A percentile compares a stretch with the other conserved stretches of the same genome.
Evolutionary conservation across 2,797 vertebrate species (phyloP).

Genomic region (Micromesistius poutassou): DNA sequence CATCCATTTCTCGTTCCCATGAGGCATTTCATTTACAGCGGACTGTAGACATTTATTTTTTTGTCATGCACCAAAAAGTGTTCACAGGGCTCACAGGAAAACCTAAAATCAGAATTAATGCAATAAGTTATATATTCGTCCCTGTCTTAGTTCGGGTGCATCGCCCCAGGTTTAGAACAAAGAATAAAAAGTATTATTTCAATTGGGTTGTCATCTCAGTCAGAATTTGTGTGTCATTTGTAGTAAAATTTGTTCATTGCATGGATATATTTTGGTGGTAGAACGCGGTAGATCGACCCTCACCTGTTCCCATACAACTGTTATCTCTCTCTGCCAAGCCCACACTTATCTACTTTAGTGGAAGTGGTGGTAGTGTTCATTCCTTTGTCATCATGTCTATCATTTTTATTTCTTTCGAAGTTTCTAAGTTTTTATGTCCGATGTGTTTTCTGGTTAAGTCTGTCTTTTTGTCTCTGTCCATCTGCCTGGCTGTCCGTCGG

Average conservation of each 20-base stretch:
- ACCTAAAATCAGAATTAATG: too few species aligned
- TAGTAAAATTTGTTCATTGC: background rate
- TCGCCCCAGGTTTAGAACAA: background rate
- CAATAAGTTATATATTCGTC: background rate
- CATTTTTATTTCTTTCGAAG: background rate
- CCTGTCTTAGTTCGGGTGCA: background rate
- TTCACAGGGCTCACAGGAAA: background rate
- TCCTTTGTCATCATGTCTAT: background rate
- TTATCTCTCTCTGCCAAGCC: background rate
- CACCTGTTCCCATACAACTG: background rate
- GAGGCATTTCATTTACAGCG: background rate
- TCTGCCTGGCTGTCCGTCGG: background rate
- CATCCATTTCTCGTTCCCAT: background rate
- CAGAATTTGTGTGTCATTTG: background rate
- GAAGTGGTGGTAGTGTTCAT: background rate
- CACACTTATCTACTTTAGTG: background rate
- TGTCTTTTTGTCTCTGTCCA: conserved; percentile 12
- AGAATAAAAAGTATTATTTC: background rate
- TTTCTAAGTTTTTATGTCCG: background rate
- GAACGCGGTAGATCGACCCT: background rate
- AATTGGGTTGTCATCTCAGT: conserved; percentile 1
- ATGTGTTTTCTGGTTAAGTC: background rate
- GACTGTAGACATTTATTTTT: background rate
- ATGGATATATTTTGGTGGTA: background rate
- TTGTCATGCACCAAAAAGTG: background rate